phyloP scores from a whole-genome alignment of 1,140 invertebrate genomes.

The Leguminivora glycinivorella region DNA sequence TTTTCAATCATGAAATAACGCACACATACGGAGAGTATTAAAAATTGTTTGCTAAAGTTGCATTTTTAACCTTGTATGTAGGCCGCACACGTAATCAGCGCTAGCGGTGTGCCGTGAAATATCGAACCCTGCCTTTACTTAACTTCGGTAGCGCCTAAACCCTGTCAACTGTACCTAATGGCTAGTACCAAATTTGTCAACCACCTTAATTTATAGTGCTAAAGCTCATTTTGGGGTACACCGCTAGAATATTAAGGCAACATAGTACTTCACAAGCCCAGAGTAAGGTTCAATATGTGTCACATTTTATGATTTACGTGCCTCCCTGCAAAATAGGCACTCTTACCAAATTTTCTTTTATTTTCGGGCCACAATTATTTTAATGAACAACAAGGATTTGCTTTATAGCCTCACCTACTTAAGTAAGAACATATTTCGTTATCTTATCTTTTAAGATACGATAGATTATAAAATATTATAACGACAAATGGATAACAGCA shows the following conservation, averaged over 20 bases:
- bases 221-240: slow-evolving; percentile 6
- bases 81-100: slow-evolving; percentile 1
- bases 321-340: neutral
- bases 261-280: neutral
- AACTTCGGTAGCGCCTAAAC: slow-evolving; percentile 7
- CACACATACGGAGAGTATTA: neutral
- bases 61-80: slow-evolving; percentile 18
- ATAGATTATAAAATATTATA: too few species aligned
- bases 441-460: too few species aligned
- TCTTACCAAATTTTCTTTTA: neutral
- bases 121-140: neutral
- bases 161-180: slow-evolving; percentile 4
- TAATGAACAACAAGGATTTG: neutral
- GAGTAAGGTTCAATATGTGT: slow-evolving; percentile 5
- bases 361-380: neutral
- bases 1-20: slow-evolving; percentile 14
- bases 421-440: too few species aligned
- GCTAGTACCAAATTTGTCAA: slow-evolving; percentile 8
- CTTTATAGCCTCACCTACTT: too few species aligned
- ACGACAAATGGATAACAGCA: too few species aligned
- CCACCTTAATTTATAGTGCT: slow-evolving; percentile 2
- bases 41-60: slow-evolving; percentile 17
- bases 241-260: slow-evolving; percentile 1
- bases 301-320: slow-evolving; percentile 12
- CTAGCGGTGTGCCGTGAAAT: neutral